Conservation (phyloP, 2,113 vertebrate genomes). For the Myotis davidii region DNA sequence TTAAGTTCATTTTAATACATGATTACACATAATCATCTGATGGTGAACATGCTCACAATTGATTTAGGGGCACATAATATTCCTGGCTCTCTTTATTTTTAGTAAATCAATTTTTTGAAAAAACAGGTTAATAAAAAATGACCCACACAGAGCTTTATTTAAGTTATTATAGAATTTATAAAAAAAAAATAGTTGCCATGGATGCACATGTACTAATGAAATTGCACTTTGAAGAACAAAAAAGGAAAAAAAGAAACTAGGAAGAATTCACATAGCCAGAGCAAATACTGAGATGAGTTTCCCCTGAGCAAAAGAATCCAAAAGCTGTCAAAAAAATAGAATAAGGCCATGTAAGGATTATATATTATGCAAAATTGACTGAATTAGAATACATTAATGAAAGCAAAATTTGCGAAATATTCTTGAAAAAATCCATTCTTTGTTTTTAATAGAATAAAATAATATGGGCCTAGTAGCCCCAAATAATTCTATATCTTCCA, state of each 20-base stretch:
- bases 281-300: conserved; percentile 74
- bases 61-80: conserved; percentile 86
- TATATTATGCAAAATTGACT: background rate
- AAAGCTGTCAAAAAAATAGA: conserved; percentile 57
- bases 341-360: conserved; percentile 76
- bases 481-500: background rate
- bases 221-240: conserved; percentile 78
- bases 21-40: conserved; percentile 83
- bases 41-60: conserved; percentile 88
- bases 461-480: background rate
- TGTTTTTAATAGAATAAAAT: conserved; percentile 65
- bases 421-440: conserved; percentile 66
- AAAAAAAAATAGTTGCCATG: conserved; percentile 77
- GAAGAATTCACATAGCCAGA: conserved; percentile 71
- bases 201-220: conserved; percentile 80
- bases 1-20: conserved; percentile 83
- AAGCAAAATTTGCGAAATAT: conserved; percentile 61
- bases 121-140: conserved; percentile 84
- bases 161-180: conserved; percentile 83
- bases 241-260: conserved; percentile 58
- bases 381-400: conserved; percentile 69
- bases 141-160: conserved; percentile 82
- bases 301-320: conserved; percentile 77
- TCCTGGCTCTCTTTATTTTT: conserved; percentile 78
- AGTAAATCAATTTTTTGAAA: conserved; percentile 87